phyloP scores from a whole-genome alignment of 2,888 invertebrate genomes.

The Drosophila antonietae region DNA sequence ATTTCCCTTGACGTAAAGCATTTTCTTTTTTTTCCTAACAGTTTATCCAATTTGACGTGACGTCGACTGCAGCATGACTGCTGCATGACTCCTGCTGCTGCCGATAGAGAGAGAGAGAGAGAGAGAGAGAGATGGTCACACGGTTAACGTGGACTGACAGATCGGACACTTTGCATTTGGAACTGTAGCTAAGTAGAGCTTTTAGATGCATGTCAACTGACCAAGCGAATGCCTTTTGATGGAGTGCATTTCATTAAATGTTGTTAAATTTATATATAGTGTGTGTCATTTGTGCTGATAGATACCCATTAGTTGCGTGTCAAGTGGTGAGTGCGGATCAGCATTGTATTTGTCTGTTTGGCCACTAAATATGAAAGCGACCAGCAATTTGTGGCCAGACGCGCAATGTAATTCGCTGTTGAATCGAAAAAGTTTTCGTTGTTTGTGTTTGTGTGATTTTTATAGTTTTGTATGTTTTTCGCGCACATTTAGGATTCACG shows the following conservation, averaged over 20 bases:
- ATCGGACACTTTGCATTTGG: constrained; percentile 40
- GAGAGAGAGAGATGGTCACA: background rate
- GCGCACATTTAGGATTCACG: constrained; percentile 11
- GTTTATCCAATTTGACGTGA: constrained; percentile 45
- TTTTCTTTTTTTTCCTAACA: constrained; percentile 27
- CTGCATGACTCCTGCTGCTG: background rate
- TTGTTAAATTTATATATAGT: background rate
- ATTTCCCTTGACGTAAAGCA: constrained; percentile 41
- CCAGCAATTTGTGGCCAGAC: constrained; percentile 43
- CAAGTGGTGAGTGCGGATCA: constrained; percentile 4
- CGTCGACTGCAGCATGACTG: constrained; percentile 9
- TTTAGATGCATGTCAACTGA: constrained; percentile 18
- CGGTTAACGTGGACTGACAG: constrained; percentile 51
- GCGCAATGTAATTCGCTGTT: constrained; percentile 67
- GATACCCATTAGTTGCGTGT: constrained; percentile 20
- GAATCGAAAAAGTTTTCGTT: constrained; percentile 74
- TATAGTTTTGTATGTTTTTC: constrained; percentile 32
- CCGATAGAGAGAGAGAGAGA: background rate
- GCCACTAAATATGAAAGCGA: constrained; percentile 36
- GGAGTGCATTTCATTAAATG: constrained; percentile 70
- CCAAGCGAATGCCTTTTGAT: constrained; percentile 47
- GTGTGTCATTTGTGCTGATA: background rate
- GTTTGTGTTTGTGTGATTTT: constrained; percentile 64
- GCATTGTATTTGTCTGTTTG: background rate
- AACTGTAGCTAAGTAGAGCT: constrained; percentile 23